phyloP scores from a whole-genome alignment of 2,797 vertebrate species.

The Merluccius polli region DNA sequence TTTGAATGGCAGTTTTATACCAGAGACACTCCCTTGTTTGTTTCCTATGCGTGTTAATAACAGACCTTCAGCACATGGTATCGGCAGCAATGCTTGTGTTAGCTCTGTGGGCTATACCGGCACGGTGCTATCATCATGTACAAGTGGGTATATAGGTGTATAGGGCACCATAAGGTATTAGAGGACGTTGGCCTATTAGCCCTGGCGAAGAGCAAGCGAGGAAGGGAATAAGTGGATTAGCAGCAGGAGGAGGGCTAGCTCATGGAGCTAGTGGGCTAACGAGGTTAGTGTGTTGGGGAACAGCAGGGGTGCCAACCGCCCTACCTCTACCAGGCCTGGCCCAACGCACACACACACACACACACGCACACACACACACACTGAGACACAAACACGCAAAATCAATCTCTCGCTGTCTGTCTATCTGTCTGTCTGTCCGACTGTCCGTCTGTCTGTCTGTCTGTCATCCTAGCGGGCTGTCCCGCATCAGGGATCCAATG shows the following conservation, averaged over 20 bases:
- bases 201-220: slow-evolving; percentile 35
- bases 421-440: background rate
- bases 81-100: background rate
- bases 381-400: background rate
- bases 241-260: slow-evolving; percentile 27
- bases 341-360: too few relatives aligned
- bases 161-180: slow-evolving; percentile 27
- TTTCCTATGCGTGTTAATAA: too few relatives aligned
- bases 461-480: background rate
- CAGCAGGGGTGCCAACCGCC: background rate
- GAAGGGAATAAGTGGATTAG: slow-evolving; percentile 46
- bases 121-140: background rate
- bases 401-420: background rate
- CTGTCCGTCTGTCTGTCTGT: background rate
- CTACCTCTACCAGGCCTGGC: background rate
- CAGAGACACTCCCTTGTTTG: too few relatives aligned
- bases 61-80: too few relatives aligned
- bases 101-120: background rate
- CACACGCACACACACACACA: background rate
- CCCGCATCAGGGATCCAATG: background rate
- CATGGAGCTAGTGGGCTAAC: slow-evolving; percentile 48
- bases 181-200: slow-evolving; percentile 42
- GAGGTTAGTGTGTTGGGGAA: background rate
- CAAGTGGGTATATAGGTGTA: slow-evolving; percentile 9
- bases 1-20: too few relatives aligned